Evolutionary conservation across 1,140 invertebrate species (phyloP), one percentile per base, ranked within the genome.

Genomic region (Helicoverpa armigera): DNA sequence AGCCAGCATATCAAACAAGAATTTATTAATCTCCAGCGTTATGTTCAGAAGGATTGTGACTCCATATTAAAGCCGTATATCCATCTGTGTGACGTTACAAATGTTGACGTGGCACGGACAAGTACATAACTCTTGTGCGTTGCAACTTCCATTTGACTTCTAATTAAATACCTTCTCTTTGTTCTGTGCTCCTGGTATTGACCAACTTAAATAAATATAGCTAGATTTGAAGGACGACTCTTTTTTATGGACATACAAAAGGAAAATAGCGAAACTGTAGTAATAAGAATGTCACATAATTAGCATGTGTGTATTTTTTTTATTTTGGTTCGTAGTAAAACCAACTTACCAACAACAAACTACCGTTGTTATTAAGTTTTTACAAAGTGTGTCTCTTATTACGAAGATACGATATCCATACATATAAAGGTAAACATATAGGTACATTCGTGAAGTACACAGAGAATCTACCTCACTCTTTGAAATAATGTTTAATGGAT

Each of bases 61-160:
- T 72, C 48, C 69, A 72, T 72, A 72, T 72, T 72, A 72, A 72
- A 72, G 51, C 69, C 69, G 23, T 72, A 72, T 54, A 72, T 72
- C 69, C 50, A 54, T 53, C 50, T 16, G 13, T 13, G 69, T 72
- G 69, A 72, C 69, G 69, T 72, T 72, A 69, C 51, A 16, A 54
- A 72, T 54, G 69, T 23, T 72, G 69, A 72, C 69, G 69, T 53
- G 51, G 48, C 69, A 18, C 69, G 23, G 60, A 72, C 69, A 31
- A 53, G 69, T 72, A 72, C 50, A 54, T 53, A 54, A 53, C 69
- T 53, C 69, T 54, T 16, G 9, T 43, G 48, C 65, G 43, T 11
- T 69, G 65, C 65, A 69, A 69, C 65, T 50, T 69, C 65, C 65
- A 23, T 16, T 50, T 14, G 56, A n/a, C 43, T 69, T 50, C 65